A percentile compares a stretch with the other conserved stretches of the same genome.
Evolutionary conservation across 2,888 invertebrate species (phyloP).

Genomic region (Harpalus rufipes): DNA sequence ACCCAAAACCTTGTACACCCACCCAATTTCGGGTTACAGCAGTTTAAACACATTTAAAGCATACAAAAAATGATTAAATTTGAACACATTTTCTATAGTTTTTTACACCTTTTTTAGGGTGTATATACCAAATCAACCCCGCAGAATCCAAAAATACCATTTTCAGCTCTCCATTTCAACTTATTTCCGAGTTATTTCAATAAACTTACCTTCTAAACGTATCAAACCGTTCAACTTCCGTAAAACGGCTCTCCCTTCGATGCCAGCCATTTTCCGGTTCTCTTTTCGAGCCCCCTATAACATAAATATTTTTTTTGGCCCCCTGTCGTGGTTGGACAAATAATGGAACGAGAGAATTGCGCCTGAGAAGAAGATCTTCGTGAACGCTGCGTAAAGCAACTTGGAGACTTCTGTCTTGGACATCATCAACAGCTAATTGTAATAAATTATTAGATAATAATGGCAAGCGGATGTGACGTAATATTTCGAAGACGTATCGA

Average conservation of each 20-base stretch:
- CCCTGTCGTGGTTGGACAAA: constrained; percentile 89
- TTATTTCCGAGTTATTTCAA: constrained; percentile 30
- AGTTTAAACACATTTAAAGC: too few species aligned
- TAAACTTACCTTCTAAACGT: constrained; percentile 82
- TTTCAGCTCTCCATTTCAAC: too few species aligned
- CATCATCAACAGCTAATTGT: constrained; percentile 87
- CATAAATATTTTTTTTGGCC: constrained; percentile 91
- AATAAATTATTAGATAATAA: constrained; percentile 89
- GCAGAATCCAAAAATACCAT: too few species aligned
- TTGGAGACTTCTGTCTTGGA: constrained; percentile 89
- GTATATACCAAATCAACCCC: too few species aligned
- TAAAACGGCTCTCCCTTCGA: constrained; percentile 88
- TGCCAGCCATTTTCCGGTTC: constrained; percentile 87
- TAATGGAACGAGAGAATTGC: constrained; percentile 87
- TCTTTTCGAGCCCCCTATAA: constrained; percentile 93
- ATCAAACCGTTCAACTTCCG: constrained; percentile 91
- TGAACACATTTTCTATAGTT: too few species aligned
- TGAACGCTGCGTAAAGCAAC: constrained; percentile 82
- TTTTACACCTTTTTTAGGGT: too few species aligned
- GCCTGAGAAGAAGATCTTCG: constrained; percentile 87
- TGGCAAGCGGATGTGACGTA: constrained; percentile 89
- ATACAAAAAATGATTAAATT: too few species aligned
- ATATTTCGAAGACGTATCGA: constrained; percentile 91
- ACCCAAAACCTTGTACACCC: too few species aligned
- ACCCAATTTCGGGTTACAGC: too few species aligned